Conservation (phyloP, 2,113 vertebrate species). For the Blennius ocellaris region DNA sequence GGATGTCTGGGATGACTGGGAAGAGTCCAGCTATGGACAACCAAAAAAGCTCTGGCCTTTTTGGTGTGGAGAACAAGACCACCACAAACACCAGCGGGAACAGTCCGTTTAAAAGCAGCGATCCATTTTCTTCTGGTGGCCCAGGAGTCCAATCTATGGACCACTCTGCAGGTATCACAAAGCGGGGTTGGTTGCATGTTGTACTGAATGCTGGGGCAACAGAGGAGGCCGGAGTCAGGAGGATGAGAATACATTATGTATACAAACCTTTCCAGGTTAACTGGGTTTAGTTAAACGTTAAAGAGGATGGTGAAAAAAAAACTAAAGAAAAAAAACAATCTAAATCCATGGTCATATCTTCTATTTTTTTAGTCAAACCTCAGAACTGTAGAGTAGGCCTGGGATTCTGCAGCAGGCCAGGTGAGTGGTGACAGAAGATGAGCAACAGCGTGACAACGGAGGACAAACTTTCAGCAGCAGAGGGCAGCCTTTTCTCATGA, state of each 20-base stretch:
- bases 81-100: slow-evolving; percentile 60
- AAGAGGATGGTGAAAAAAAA: background rate
- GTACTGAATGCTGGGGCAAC: slow-evolving; percentile 3
- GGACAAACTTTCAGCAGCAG: slow-evolving; percentile 60
- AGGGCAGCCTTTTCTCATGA: slow-evolving; percentile 55
- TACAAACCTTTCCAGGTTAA: background rate
- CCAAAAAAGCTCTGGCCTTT: slow-evolving; percentile 71
- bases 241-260: background rate
- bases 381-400: background rate
- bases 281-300: background rate
- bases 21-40: slow-evolving; percentile 62
- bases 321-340: background rate
- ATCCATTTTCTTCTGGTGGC: slow-evolving; percentile 64
- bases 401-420: background rate
- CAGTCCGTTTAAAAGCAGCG: slow-evolving; percentile 69
- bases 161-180: slow-evolving; percentile 74
- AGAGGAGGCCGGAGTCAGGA: slow-evolving; percentile 1
- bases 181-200: slow-evolving; percentile 33
- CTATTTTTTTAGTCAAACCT: background rate
- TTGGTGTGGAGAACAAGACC: slow-evolving; percentile 71
- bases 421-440: background rate
- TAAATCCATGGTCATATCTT: slow-evolving; percentile 1
- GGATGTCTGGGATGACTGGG: slow-evolving; percentile 37
- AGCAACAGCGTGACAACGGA: background rate
- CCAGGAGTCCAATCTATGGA: slow-evolving; percentile 67